Conservation (phyloP, 2,888 invertebrate species). For the Abrostola tripartita region DNA sequence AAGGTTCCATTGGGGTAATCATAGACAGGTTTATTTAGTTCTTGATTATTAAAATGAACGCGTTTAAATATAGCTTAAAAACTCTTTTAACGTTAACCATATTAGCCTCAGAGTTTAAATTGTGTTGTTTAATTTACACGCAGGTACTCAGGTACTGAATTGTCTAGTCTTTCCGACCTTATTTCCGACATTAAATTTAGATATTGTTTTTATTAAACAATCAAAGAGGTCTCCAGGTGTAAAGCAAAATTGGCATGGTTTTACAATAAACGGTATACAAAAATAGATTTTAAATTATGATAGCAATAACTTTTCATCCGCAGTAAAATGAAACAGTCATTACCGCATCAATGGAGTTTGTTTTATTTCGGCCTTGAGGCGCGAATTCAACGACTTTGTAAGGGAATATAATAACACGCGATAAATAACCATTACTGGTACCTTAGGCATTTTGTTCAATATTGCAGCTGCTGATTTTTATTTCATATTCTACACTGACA, state of each 20-base stretch:
- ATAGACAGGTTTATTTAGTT: neutral
- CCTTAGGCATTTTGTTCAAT: neutral
- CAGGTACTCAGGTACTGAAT: neutral
- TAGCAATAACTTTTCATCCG: slow-evolving; percentile 42
- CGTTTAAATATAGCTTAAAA: neutral
- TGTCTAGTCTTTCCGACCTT: neutral
- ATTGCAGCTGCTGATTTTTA: slow-evolving; percentile 2
- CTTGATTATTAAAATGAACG: neutral
- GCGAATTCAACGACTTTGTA: slow-evolving; percentile 45
- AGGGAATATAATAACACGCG: slow-evolving; percentile 42
- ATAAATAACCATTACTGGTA: slow-evolving; percentile 31
- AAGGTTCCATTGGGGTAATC: too few species aligned
- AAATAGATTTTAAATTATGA: slow-evolving; percentile 49
- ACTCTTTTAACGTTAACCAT: too few species aligned
- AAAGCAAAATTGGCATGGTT: slow-evolving; percentile 48
- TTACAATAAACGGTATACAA: slow-evolving; percentile 42
- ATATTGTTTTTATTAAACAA: slow-evolving; percentile 22
- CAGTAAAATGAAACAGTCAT: slow-evolving; percentile 49
- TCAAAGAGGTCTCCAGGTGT: slow-evolving; percentile 18
- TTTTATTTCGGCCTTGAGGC: slow-evolving; percentile 55
- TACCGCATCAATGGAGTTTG: slow-evolving; percentile 50
- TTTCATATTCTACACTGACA: slow-evolving; percentile 4
- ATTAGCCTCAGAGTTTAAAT: neutral
- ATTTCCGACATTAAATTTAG: neutral
- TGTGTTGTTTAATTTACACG: neutral